phyloP scores from a whole-genome alignment of 2,888 invertebrate species.

The Acanthosoma haemorrhoidale region DNA sequence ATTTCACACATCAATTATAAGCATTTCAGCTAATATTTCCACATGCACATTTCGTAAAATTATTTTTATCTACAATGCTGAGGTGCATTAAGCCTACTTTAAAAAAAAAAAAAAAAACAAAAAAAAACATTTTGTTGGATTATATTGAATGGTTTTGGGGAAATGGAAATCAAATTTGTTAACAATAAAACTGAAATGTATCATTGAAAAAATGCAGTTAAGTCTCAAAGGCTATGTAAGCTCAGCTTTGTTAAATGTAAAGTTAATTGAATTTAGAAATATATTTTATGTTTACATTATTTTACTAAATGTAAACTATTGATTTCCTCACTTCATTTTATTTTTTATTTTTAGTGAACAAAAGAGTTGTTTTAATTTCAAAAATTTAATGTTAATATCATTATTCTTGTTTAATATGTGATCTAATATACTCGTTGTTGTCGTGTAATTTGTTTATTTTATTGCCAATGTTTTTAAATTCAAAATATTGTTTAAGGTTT shows the following conservation, averaged over 20 bases:
- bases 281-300: slow-evolving; percentile 26
- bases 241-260: slow-evolving; percentile 25
- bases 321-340: slow-evolving; percentile 18
- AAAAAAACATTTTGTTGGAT: slow-evolving; percentile 5
- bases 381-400: slow-evolving; percentile 29
- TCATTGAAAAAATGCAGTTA: background rate
- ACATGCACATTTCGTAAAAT: slow-evolving; percentile 29
- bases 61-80: slow-evolving; percentile 33
- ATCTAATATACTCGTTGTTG: slow-evolving; percentile 39
- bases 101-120: slow-evolving; percentile 9
- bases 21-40: slow-evolving; percentile 17
- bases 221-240: slow-evolving; percentile 23
- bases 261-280: slow-evolving; percentile 20
- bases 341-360: slow-evolving; percentile 9
- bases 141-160: slow-evolving; percentile 1
- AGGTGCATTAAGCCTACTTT: slow-evolving; percentile 37
- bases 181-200: background rate
- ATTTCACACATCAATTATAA: slow-evolving; percentile 17
- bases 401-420: slow-evolving; percentile 35
- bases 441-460: slow-evolving; percentile 41
- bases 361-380: slow-evolving; percentile 23
- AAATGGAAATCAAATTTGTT: slow-evolving; percentile 12
- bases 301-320: slow-evolving; percentile 12
- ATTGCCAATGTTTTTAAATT: slow-evolving; percentile 39
- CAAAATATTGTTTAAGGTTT: slow-evolving; percentile 32